Conservation (phyloP, 2,113 vertebrate species). For the Uria aalge region DNA sequence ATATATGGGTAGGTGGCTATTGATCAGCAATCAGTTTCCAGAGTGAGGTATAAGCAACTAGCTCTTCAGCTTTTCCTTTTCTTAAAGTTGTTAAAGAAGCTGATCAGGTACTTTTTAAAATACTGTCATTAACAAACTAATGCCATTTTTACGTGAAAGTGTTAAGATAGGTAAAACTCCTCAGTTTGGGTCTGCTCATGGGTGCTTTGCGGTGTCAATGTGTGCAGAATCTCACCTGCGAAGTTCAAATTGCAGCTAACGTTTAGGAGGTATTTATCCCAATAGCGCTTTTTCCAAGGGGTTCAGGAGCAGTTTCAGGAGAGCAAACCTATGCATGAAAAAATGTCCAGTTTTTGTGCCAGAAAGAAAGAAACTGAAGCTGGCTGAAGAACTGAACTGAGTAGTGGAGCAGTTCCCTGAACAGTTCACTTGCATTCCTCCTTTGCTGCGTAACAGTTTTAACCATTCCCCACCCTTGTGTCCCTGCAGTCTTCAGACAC, state of each 20-base stretch:
- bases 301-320: neutral
- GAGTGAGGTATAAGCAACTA: neutral
- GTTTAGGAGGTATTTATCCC: neutral
- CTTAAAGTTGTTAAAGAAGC: neutral
- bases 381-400: neutral
- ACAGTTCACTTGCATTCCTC: neutral
- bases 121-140: neutral
- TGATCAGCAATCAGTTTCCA: neutral
- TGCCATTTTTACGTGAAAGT: neutral
- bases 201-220: neutral
- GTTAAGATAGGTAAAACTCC: neutral
- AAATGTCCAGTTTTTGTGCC: neutral
- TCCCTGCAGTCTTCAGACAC: constrained; percentile 5
- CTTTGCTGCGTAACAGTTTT: neutral
- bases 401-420: neutral
- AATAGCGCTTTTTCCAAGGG: neutral
- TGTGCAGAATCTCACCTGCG: neutral
- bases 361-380: neutral
- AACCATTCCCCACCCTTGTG: constrained; percentile 3
- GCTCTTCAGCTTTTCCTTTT: neutral
- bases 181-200: neutral
- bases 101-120: neutral
- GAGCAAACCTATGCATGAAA: neutral
- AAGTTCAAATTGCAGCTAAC: neutral
- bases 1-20: fast-evolving